These are phyloP conservation scores for Cherax destructor DNA, from an alignment of 1,140 invertebrate genomes.

Conservation along the genomic window DNA sequence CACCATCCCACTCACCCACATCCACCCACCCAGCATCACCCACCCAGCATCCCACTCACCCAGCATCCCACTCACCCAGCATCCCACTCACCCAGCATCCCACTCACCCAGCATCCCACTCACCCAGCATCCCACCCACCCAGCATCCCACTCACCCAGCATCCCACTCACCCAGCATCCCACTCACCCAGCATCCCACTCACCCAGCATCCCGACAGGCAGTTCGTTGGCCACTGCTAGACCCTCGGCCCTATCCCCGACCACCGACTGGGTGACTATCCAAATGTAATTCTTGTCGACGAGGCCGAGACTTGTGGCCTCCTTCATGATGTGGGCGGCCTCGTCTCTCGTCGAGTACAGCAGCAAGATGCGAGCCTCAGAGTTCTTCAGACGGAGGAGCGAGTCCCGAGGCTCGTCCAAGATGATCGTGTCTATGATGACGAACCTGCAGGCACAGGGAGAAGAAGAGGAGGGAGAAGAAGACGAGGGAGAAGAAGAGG, in stretches of 20 bases:
- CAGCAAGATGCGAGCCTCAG: conserved; percentile 94
- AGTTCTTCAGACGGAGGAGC: conserved; percentile 87
- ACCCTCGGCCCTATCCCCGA: conserved; percentile 79
- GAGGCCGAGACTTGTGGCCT: conserved; percentile 88
- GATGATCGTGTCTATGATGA: conserved; percentile 67
- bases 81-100: too few species aligned
- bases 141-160: too few species aligned
- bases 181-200: conserved; percentile 63
- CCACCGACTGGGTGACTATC: conserved; percentile 95
- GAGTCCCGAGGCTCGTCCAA: conserved; percentile 28
- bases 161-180: too few species aligned
- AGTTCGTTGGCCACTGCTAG: conserved; percentile 82
- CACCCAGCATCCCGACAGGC: conserved; percentile 94
- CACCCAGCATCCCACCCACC: too few species aligned
- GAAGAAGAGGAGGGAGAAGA: not conserved
- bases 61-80: too few species aligned
- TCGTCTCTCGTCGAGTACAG: conserved; percentile 86
- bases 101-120: too few species aligned
- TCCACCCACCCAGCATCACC: too few species aligned
- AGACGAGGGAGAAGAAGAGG: not conserved
- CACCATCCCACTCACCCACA: too few species aligned
- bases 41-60: too few species aligned
- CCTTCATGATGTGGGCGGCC: conserved; percentile 87
- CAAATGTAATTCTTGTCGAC: conserved; percentile 95
- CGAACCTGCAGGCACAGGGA: conserved; percentile 49